Evolutionary conservation across 2,888 invertebrate species (phyloP), one percentile per base, ranked within the genome.

Genomic region (Acrobeloides nanus): DNA sequence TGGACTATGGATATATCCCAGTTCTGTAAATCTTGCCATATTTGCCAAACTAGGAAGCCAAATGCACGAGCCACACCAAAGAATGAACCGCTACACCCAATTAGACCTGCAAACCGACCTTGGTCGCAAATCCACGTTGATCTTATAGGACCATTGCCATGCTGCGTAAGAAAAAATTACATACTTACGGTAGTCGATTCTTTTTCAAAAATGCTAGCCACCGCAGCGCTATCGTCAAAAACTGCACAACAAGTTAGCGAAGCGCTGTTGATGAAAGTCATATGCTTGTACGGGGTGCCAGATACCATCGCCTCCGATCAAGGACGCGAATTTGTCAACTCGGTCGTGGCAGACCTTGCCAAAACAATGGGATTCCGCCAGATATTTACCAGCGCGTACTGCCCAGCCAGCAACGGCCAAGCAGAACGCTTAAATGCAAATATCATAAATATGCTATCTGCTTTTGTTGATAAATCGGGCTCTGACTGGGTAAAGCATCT

Each of bases 261-360:
- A 23, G 25, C 45, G 1, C 26, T 43, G 24, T 2, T 45, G 6
- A 5, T 6, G 12, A 5, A 12, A 8, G n/a, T n/a, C n/a, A 18
- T 34, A 8, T n/a, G 29, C 6, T 29, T 35, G 1, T 38, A 52
- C 35, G 69, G 73, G 1, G 25, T 67, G 24, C 69, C 68, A n/a
- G 43, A 53, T 26, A 56, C 49, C 15, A 8, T 74, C 4, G 70
- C 73, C 7, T 57, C 62, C 20, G 73, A 74, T 46, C 73, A 74
- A 35, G 71, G 73, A 4, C 51, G 64, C 0, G 60, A 62, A 29
- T 73, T 73, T 49, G 57, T 48, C 6, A 51, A 61, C 2, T 34
- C 48, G 3, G 62, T 56, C 21, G 73, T 74, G 45, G 6, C 15
- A 7, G 25, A 43, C 2, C 63, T 66, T 44, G 53, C 62, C 52